Conservation (phyloP, 2,113 vertebrate genomes). For the Acrocephalus arundinaceus region DNA sequence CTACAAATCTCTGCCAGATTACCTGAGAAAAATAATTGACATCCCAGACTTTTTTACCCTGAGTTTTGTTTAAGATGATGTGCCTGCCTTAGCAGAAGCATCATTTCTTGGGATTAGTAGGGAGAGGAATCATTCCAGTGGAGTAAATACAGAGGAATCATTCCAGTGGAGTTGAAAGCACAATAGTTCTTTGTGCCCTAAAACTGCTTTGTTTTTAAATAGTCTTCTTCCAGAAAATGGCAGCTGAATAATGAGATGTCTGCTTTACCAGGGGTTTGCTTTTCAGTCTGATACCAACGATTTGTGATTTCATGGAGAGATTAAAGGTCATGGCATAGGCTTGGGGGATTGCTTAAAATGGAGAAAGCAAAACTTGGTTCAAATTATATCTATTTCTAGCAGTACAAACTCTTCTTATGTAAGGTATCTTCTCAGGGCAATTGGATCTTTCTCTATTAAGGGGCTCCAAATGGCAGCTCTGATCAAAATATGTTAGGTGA, state of each 20-base stretch:
- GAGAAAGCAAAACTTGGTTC: background rate
- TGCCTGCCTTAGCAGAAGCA: background rate
- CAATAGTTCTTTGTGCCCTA: background rate
- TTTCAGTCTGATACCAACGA: background rate
- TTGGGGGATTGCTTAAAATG: background rate
- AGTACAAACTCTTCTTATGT: background rate
- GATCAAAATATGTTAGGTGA: background rate
- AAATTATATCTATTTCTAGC: background rate
- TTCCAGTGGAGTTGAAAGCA: background rate
- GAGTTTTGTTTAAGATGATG: background rate
- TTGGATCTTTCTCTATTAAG: background rate
- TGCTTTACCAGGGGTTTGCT: background rate
- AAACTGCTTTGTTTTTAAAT: background rate
- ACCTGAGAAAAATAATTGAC: background rate
- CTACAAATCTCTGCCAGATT: background rate
- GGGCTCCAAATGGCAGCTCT: background rate
- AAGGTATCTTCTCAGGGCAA: background rate
- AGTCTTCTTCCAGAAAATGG: background rate
- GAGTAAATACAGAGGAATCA: background rate
- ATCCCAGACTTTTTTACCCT: background rate
- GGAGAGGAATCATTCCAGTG: background rate
- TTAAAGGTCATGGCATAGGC: background rate
- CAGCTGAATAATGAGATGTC: background rate
- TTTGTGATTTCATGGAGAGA: background rate
- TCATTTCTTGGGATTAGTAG: background rate